Evolutionary conservation across 2,888 invertebrate species (phyloP).

Genomic region (Lottia scabra): DNA sequence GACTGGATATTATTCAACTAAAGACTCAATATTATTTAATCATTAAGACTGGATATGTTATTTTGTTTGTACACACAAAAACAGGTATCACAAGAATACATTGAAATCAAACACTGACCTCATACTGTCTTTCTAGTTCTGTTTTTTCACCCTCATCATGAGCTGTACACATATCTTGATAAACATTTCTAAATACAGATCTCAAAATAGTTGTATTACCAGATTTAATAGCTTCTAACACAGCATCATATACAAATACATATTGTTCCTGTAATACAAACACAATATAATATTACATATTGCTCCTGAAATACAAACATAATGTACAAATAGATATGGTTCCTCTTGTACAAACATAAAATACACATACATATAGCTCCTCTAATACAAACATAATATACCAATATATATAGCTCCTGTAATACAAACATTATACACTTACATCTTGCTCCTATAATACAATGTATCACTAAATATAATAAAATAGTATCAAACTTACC

Average conservation of each 20-base stretch:
- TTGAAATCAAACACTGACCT: conserved; percentile 40
- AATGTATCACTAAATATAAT: too few species aligned
- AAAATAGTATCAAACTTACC: conserved; percentile 38
- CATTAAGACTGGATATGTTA: too few species aligned
- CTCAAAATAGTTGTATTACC: conserved; percentile 58
- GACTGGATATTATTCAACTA: too few species aligned
- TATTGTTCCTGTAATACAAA: conserved; percentile 56
- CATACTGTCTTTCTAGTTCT: conserved; percentile 61
- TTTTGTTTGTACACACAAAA: background rate
- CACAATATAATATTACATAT: background rate
- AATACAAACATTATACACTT: background rate
- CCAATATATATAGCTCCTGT: background rate
- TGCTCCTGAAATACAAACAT: background rate
- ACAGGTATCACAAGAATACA: too few species aligned
- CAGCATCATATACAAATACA: conserved; percentile 62
- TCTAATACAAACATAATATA: background rate
- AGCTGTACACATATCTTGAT: conserved; percentile 48
- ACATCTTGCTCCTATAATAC: too few species aligned
- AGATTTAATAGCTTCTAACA: conserved; percentile 55
- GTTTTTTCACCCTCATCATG: conserved; percentile 45
- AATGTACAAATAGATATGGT: background rate
- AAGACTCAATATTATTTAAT: too few species aligned
- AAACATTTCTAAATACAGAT: conserved; percentile 48
- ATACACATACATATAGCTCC: background rate
- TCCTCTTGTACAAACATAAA: too few species aligned